These are phyloP conservation scores for Gonatopus flavifemur DNA, from an alignment of 1,140 invertebrate species.

Conservation along the genomic window DNA sequence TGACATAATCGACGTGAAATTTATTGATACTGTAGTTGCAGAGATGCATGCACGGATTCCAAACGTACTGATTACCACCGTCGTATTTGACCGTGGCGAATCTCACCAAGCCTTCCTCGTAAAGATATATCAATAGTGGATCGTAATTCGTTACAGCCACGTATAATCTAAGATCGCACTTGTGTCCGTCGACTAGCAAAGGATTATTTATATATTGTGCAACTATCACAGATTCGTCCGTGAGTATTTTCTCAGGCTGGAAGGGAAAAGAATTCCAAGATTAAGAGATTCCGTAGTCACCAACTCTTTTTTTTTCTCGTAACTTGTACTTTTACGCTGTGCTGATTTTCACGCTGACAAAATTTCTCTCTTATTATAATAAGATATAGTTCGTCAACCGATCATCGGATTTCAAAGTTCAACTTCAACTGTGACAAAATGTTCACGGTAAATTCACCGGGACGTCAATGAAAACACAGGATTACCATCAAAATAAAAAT, in stretches of 20 bases:
- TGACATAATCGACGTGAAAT: slow-evolving; percentile 86
- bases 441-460: no score
- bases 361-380: no score
- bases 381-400: no score
- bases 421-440: no score
- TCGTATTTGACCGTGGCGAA: slow-evolving; percentile 88
- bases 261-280: slow-evolving; percentile 31
- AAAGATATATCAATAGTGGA: slow-evolving; percentile 82
- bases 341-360: no score
- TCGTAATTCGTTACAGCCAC: slow-evolving; percentile 84
- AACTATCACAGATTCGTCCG: slow-evolving; percentile 88
- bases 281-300: no score
- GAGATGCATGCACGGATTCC: slow-evolving; percentile 91
- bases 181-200: slow-evolving; percentile 92
- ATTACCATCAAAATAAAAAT: no score
- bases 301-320: no score
- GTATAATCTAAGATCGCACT: slow-evolving; percentile 88
- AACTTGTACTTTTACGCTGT: no score
- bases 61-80: slow-evolving; percentile 74
- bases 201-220: slow-evolving; percentile 93
- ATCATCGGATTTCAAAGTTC: no score
- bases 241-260: slow-evolving; percentile 86
- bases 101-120: slow-evolving; percentile 83
- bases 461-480: no score
- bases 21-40: slow-evolving; percentile 96